Evolutionary conservation across 2,113 vertebrate genomes (phyloP), one percentile per base, ranked within the genome.

Genomic region (Epinephelus moara): DNA sequence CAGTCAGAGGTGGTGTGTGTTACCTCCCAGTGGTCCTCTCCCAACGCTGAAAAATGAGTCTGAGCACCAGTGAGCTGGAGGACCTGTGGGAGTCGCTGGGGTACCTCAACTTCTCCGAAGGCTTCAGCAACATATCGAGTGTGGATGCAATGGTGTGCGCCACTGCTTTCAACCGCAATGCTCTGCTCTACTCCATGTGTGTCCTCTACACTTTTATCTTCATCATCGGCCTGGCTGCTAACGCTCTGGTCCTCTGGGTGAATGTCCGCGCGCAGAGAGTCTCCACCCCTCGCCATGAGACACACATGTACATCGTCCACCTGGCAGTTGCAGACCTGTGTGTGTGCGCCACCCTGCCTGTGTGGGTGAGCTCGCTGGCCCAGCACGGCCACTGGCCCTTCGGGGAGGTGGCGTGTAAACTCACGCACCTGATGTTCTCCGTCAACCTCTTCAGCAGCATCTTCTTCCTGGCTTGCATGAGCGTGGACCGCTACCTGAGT

Each of bases 401-500:
- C 81, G 98, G 98, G 0, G 96, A 97, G 86, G 94, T 95, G 87
- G 97, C 96, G 0, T 99, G 98, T 88, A 99, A 99, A 90, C 85
- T 98, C 85, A 97, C 97, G 0, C 97, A 99, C 89, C 95, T 98
- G 74, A 91, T 98, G 56, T 99, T 98, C 92, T 97, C 96, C 63
- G 96, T 99, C 95, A 99, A 99, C 94, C 95, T 99, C 64, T 98
- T 97, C 1, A 76, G 98, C 75, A 98, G 98, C 93, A 99, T 99
- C 94, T 98, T 99, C 94, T 98, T 99, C 94, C 90, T 99, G 82
- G 95, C 96, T 0, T 98, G 97, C 93, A 99, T 99, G 97, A 99
- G 98, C 0, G 95, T 98, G 81, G 98, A 99, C 92, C 97, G 98
- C 66, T 99, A 99, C 89, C 93, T 98, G 8, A 97, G 96, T 0